A percentile compares a stretch with the other conserved stretches of the same genome.
Evolutionary conservation across 2,797 vertebrate genomes (phyloP).

Genomic region (Periophthalmus magnuspinnatus): DNA sequence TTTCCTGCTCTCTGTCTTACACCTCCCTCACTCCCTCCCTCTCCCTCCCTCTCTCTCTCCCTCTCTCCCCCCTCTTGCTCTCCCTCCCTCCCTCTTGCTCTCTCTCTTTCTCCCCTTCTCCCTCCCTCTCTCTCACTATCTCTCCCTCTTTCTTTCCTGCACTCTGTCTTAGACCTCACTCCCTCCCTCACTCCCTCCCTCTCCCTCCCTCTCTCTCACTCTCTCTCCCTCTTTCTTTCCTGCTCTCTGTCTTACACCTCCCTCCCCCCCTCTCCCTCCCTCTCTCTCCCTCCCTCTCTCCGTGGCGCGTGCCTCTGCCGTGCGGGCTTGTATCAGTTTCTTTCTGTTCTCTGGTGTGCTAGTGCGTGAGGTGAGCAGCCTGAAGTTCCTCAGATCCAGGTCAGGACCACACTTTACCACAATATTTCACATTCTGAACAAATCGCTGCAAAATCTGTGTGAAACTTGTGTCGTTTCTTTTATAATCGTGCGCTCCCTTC

Average conservation of each 20-base stretch:
- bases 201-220: background rate
- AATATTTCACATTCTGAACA: background rate
- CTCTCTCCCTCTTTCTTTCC: background rate
- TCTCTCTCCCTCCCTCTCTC: background rate
- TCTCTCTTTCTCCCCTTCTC: background rate
- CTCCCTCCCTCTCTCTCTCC: no score
- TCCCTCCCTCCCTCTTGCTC: background rate
- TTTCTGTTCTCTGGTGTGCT: background rate
- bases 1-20: no score
- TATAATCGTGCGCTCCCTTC: no score
- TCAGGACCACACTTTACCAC: background rate
- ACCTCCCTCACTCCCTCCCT: no score
- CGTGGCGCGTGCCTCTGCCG: background rate
- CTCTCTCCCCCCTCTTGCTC: no score
- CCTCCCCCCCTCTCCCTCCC: background rate
- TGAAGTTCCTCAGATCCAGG: background rate
- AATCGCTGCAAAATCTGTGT: no score
- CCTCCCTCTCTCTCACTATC: background rate
- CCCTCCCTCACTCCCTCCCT: background rate
- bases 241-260: no score
- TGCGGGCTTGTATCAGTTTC: background rate
- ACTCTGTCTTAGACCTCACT: no score
- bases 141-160: background rate
- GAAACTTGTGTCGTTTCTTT: no score
- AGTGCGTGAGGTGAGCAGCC: background rate